Percentiles rank a stretch among this genome's conserved stretches.
Evolutionary conservation across 2,888 invertebrate species (phyloP).

Genomic region (Odontothrips loti): DNA sequence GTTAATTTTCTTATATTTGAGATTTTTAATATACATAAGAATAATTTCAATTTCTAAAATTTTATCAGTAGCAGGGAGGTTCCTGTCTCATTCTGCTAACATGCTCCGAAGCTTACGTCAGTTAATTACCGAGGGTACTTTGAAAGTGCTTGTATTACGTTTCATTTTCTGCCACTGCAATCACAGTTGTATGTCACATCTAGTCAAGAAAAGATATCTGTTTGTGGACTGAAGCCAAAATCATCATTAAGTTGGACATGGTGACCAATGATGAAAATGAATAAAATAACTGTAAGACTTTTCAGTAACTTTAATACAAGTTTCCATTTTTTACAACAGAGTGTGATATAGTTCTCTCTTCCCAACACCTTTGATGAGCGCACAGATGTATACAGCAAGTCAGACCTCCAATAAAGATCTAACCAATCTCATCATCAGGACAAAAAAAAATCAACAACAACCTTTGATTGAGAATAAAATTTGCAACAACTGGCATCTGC

Average conservation of each 20-base stretch:
- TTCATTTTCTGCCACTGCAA: too few species aligned
- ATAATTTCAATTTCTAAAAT: too few species aligned
- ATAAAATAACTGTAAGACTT: neutral
- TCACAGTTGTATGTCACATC: neutral
- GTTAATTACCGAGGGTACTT: too few species aligned
- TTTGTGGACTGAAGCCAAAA: too few species aligned
- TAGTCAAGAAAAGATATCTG: neutral
- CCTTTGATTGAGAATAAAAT: neutral
- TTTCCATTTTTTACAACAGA: slow-evolving; percentile 12
- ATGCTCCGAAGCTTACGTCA: too few species aligned
- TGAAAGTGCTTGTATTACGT: too few species aligned
- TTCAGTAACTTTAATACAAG: slow-evolving; percentile 15
- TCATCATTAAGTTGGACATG: too few species aligned
- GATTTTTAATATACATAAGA: too few species aligned
- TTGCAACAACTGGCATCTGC: slow-evolving; percentile 2
- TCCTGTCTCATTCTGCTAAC: too few species aligned
- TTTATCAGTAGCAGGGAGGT: too few species aligned
- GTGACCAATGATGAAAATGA: neutral
- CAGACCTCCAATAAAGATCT: neutral
- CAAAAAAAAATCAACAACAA: slow-evolving; percentile 11
- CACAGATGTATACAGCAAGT: neutral
- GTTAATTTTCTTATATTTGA: neutral
- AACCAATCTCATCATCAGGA: neutral
- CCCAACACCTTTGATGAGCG: slow-evolving; percentile 19
- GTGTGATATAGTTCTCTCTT: slow-evolving; percentile 21